Evolutionary conservation across 2,797 vertebrate species (phyloP), one percentile per base, ranked within the genome.

Genomic region (Carcharodon carcharias): DNA sequence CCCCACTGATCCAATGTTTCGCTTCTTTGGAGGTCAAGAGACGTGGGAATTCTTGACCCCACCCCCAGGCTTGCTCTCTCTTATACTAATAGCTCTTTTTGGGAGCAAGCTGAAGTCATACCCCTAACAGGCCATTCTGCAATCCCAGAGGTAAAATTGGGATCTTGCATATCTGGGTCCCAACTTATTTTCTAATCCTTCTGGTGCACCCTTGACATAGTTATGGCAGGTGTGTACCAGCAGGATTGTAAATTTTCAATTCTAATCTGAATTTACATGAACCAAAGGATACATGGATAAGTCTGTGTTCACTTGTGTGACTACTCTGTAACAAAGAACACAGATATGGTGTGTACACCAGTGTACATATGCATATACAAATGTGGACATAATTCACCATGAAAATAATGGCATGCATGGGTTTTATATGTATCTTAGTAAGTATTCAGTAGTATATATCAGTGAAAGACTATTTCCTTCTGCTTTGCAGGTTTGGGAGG

Each of bases 401-500:
- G 21, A 50, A 26, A 45, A 82, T 56, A 93, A 93, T 18, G 0
- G n/a, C 16, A 40, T n/a, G 61, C n/a, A 23, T 7, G n/a, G 6
- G 28, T 31, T 45, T 65, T 93, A 40, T 85, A 6, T 85, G 80
- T 85, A 50, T 50, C 40, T 50, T 85, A 8, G 21, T 50, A 50
- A 85, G 82, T 85, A 45, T 45, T 16, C n/a, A 82, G 80, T 40
- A 40, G 28, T 35, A 63, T 26, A 35, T 63, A 40, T n/a, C 9
- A 0, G 54, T 54, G 1, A 77, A 95, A 58, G 63, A 92, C 54
- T 50, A 87, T 69, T 71, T 92, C 23, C 23, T 69, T 63, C 18
- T 80, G 73, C 23, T 54, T 96, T 94, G 31, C 1, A 95, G 92
- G 96, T 96, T 58, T 65, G 96, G 96, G 14, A 96, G 96, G 8